These are phyloP conservation scores for Heliangelus exortis DNA, from an alignment of 2,797 vertebrate species.

Conservation along the genomic window DNA sequence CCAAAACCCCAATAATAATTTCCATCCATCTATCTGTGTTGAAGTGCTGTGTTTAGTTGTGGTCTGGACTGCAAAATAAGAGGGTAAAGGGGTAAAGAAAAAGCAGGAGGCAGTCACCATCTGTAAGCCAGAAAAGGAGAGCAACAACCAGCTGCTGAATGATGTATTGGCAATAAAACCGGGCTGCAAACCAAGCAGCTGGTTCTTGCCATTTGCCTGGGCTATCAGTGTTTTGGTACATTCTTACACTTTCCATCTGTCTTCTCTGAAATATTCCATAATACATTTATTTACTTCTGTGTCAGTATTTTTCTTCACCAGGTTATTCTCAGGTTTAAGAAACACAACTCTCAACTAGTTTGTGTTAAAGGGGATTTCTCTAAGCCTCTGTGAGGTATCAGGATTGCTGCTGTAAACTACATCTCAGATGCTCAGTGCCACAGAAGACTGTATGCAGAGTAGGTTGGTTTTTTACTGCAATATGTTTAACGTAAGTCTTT, in stretches of 20 bases:
- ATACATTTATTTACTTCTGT: neutral
- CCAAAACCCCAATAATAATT: neutral
- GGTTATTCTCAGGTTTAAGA: neutral
- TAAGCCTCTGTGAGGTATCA: neutral
- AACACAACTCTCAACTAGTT: neutral
- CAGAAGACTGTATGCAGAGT: neutral
- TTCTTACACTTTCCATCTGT: neutral
- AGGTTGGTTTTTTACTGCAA: neutral
- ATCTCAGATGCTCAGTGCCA: neutral
- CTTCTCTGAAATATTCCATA: neutral
- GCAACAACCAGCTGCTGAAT: slow-evolving; percentile 8
- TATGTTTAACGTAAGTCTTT: neutral
- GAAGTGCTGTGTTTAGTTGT: neutral
- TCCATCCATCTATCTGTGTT: neutral
- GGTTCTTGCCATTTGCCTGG: neutral
- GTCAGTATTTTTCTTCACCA: neutral
- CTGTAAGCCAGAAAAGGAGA: slow-evolving; percentile 36
- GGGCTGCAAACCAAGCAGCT: neutral
- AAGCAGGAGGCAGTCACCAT: neutral
- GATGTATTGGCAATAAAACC: neutral
- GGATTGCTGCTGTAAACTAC: neutral
- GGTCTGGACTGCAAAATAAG: neutral
- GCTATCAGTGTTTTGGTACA: neutral
- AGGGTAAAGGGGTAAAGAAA: neutral
- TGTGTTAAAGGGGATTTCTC: neutral